Conservation (phyloP, 2,888 invertebrate genomes). For the Arenicola marina region DNA sequence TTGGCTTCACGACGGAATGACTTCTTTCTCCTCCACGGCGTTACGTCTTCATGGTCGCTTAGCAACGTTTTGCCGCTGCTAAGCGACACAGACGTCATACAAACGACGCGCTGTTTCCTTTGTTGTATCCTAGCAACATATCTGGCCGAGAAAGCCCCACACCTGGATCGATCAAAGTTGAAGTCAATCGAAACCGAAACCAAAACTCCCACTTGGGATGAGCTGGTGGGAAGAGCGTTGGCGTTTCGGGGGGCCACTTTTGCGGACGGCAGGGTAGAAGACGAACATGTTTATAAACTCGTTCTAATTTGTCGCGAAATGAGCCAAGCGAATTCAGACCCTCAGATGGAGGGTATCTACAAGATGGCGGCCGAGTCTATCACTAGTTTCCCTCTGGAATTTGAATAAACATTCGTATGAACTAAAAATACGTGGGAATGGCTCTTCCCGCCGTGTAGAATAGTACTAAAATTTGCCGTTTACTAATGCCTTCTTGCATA, state of each 20-base stretch:
- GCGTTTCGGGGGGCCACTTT: too few species aligned
- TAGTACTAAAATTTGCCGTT: too few species aligned
- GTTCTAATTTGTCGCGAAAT: constrained; percentile 19
- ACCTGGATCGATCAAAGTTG: not conserved
- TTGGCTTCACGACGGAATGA: constrained; percentile 13
- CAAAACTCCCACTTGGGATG: not conserved
- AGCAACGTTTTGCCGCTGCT: constrained; percentile 9
- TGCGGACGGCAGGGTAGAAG: constrained; percentile 5
- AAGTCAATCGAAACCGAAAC: too few species aligned
- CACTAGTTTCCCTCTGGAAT: not conserved
- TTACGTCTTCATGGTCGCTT: constrained; percentile 21
- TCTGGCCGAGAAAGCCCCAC: constrained; percentile 5
- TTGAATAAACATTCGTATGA: too few species aligned
- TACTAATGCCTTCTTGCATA: too few species aligned
- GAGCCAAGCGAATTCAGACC: not conserved
- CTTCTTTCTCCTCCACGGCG: constrained; percentile 28
- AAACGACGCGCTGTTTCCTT: not conserved
- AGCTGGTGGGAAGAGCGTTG: not conserved
- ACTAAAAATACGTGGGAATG: too few species aligned
- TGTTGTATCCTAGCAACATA: constrained; percentile 10
- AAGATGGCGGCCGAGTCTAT: not conserved
- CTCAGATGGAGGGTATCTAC: not conserved
- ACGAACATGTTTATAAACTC: constrained; percentile 22
- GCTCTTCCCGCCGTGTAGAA: too few species aligned
- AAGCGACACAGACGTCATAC: not conserved